Evolutionary conservation across 2,797 vertebrate species (phyloP), one percentile per base, ranked within the genome.

Genomic region (Hapalemur alaotrensis): DNA sequence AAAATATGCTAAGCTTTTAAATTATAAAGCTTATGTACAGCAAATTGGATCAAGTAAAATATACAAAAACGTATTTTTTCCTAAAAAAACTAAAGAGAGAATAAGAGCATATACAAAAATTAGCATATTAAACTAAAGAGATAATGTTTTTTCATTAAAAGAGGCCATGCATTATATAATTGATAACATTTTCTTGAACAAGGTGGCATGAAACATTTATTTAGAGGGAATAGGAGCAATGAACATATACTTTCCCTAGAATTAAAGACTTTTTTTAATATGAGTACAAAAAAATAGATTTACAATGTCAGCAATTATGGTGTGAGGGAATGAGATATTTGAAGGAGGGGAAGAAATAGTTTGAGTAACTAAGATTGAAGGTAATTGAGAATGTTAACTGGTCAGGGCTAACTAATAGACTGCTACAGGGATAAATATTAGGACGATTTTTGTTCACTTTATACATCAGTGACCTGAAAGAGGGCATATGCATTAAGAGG

Each of bases 361-460:
- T 95, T 85, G 81, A 95, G 75, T 82, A 79, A 50, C 7, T 79
- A 96, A 97, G 63, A 83, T 41, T 25, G 59, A 97, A 94, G 41
- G 65, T 38, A 93, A 83, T 32, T 69, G 32, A 91, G 75, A 96
- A 89, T 95, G 88, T 80, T 75, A 78, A 94, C 65, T 86, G n/a
- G 94, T 93, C 92, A 96, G 82, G 70, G 91, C 92, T 94, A 96
- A 82, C 78, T 95, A 96, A 96, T 92, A 48, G 80, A 90, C 59
- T 41, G 95, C 81, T 93, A 57, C 20, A 38, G 79, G 83, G 65
- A 54, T 97, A 97, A 98, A 97, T 85, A 69, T 63, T 95, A 95
- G 61, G 30, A 52, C 0, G 6, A 92, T 54, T 93, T 85, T 92
- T 95, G 28, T 90, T 96, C 81, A 23, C 50, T 89, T 97, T 96